Conservation (phyloP, 2,888 invertebrate species). For the Hermodice carunculata region DNA sequence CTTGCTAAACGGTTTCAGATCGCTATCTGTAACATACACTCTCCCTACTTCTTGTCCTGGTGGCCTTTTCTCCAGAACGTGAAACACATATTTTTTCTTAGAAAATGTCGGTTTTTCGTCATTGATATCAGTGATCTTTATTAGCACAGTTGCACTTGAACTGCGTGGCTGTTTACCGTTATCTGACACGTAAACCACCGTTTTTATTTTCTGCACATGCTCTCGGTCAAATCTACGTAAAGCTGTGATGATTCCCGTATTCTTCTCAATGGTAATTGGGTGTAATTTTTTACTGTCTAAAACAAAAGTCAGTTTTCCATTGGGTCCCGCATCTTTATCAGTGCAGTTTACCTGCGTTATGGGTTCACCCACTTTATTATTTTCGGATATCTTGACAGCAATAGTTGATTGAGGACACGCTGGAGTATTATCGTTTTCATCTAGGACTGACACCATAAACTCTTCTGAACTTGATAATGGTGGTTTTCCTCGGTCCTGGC, state of each 20-base stretch:
- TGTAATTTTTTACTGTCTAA: not conserved
- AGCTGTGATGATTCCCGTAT: not conserved
- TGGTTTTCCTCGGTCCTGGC: not conserved
- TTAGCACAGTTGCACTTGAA: not conserved
- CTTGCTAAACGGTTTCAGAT: not conserved
- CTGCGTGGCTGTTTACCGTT: not conserved
- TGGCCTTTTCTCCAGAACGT: not conserved
- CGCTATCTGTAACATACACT: not conserved
- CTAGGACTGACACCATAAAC: not conserved
- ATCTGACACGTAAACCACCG: not conserved
- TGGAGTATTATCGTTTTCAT: not conserved
- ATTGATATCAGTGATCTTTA: not conserved
- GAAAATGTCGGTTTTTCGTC: conserved; percentile 1
- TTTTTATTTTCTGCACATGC: not conserved
- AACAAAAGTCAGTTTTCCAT: not conserved
- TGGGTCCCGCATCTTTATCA: not conserved
- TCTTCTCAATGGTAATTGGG: not conserved
- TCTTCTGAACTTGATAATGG: not conserved
- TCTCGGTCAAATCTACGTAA: not conserved
- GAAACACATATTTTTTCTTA: not conserved
- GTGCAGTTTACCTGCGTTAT: not conserved
- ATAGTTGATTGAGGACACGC: not conserved
- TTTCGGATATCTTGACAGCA: not conserved
- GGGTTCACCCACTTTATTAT: not conserved
- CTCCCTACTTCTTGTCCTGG: not conserved